Evolutionary conservation across 2,888 invertebrate species (phyloP), one percentile per base, ranked within the genome.

Genomic region (Melanargia galathea): DNA sequence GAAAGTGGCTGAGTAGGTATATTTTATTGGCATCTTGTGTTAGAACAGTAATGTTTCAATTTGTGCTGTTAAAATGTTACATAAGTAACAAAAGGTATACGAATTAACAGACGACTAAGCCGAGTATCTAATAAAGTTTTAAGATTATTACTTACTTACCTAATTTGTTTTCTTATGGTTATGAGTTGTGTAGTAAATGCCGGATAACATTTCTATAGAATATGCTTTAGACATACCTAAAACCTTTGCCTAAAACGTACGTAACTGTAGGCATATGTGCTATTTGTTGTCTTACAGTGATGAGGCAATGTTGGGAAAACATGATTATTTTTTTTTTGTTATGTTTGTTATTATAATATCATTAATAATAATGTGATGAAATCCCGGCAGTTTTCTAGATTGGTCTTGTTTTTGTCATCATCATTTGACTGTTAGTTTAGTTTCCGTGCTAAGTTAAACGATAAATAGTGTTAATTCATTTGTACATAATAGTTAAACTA

Each of bases 51-150:
- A 16, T 26, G 49, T 26, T 49, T 30, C 5, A 16, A 30, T 49
- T 8, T n/a, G 16, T 26, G 20, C 11, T 22, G 26, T 26, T 10
- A 49, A 49, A 45, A 45, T 18, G 22, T 49, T 49, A 49, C 49
- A 16, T 35, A 20, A 52, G 6, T 10, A 33, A 35, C 35, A 20
- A 52, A 52, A 33, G 6, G 51, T 18, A n/a, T n/a, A 52, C 20
- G 22, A 52, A 52, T 52, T 35, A 52, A 52, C 52, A 35, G 35
- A 35, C 22, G 18, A 13, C 33, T 35, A 52, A 52, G n/a, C 33
- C 33, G 22, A 35, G 52, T 35, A 11, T 38, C 35, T 38, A 48
- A 26, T 48, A 48, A 48, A 48, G n/a, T n/a, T 46, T 22, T 10
- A 11, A 20, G 10, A 46, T 46, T 51, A 51, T 30, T 43, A 43